Conservation (phyloP, 2,797 vertebrate genomes). For the Discoglossus pictus region DNA sequence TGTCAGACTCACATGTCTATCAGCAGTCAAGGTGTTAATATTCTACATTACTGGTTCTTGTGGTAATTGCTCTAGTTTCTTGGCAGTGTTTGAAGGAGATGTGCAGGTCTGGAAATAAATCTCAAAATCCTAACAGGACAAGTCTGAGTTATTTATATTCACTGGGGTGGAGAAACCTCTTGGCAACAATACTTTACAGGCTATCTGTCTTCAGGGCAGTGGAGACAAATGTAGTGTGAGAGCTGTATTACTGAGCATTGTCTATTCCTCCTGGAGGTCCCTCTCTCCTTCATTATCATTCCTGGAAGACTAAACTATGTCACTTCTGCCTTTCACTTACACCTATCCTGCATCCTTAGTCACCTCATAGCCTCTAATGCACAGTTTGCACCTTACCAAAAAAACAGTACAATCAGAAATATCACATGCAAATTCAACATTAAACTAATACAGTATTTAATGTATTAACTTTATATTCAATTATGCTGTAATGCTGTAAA, state of each 20-base stretch:
- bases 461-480: too few relatives aligned
- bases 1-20: neutral
- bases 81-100: conserved; percentile 6
- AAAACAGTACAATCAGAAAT: too few relatives aligned
- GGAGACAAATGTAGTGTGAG: neutral
- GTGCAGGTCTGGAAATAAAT: conserved; percentile 3
- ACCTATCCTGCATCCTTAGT: neutral
- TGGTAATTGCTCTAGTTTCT: conserved; percentile 10
- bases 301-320: neutral
- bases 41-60: conserved; percentile 13
- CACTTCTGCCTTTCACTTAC: neutral
- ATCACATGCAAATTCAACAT: too few relatives aligned
- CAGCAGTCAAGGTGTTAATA: neutral
- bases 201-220: neutral
- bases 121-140: conserved; percentile 13
- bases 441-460: too few relatives aligned
- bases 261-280: neutral
- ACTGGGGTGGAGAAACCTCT: neutral
- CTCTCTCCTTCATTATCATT: neutral
- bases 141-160: conserved; percentile 18
- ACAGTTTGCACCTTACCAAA: too few relatives aligned
- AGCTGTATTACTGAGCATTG: neutral
- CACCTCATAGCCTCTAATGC: too few relatives aligned
- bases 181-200: conserved; percentile 3
- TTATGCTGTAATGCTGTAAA: too few relatives aligned